phyloP scores from a whole-genome alignment of 2,113 vertebrate genomes.

The Bubo blakistoni region DNA sequence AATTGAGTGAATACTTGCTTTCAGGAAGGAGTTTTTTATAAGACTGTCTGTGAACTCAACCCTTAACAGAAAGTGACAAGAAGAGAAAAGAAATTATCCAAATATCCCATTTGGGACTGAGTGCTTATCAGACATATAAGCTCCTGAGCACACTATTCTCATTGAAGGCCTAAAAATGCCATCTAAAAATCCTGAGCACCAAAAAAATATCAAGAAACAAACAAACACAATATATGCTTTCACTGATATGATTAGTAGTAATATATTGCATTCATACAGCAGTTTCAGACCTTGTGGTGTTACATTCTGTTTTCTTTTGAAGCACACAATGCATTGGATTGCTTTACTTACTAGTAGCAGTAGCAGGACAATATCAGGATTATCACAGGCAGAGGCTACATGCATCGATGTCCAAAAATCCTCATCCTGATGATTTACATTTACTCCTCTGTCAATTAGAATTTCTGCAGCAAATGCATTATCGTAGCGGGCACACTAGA shows the following conservation, averaged over 20 bases:
- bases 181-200: background rate
- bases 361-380: constrained; percentile 85
- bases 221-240: background rate
- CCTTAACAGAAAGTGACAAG: background rate
- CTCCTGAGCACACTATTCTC: background rate
- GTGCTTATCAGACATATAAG: background rate
- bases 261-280: background rate
- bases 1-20: background rate
- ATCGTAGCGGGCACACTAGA: constrained; percentile 91
- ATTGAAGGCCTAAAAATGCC: background rate
- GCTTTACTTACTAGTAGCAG: constrained; percentile 84
- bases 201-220: background rate
- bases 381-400: constrained; percentile 89
- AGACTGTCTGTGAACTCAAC: background rate
- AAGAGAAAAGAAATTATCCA: background rate
- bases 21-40: background rate
- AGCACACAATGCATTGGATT: background rate
- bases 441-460: constrained; percentile 87
- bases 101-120: background rate
- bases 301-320: background rate
- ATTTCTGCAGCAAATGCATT: constrained; percentile 91
- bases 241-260: background rate
- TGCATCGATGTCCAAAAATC: constrained; percentile 95
- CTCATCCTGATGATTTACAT: constrained; percentile 91
- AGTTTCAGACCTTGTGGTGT: background rate